Conservation (phyloP, 1,140 invertebrate genomes). For the Eumaeus atala region DNA sequence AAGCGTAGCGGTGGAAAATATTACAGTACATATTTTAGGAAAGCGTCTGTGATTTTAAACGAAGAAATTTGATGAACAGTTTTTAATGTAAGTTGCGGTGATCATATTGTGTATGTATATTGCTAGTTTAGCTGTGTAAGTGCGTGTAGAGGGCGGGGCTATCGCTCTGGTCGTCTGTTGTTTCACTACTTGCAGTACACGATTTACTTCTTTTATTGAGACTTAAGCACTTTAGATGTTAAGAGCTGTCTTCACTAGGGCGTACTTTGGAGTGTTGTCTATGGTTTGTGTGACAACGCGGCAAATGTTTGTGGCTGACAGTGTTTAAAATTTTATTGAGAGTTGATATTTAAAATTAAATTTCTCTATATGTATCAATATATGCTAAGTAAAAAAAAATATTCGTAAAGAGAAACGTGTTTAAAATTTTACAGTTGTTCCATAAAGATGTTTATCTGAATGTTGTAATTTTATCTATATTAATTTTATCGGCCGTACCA, state of each 20-base stretch:
- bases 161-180: constrained; percentile 21
- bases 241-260: constrained; percentile 30
- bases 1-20: constrained; percentile 54
- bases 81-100: constrained; percentile 56
- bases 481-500: constrained; percentile 65
- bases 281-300: constrained; percentile 21
- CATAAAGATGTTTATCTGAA: constrained; percentile 53
- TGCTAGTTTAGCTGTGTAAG: constrained; percentile 44
- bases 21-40: constrained; percentile 69
- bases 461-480: constrained; percentile 56
- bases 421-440: constrained; percentile 54
- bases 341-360: constrained; percentile 52
- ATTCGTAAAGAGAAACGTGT: constrained; percentile 36
- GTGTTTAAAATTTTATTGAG: constrained; percentile 54
- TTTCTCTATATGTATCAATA: constrained; percentile 47
- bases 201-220: constrained; percentile 36
- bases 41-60: constrained; percentile 73
- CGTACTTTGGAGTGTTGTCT: constrained; percentile 19
- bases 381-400: constrained; percentile 34
- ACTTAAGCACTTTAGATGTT: constrained; percentile 33
- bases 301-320: constrained; percentile 35
- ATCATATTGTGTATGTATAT: constrained; percentile 48
- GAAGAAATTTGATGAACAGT: constrained; percentile 65
- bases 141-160: constrained; percentile 20
- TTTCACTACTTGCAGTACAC: constrained; percentile 40